A percentile compares a stretch with the other conserved stretches of the same genome.
phyloP scores from a whole-genome alignment of 2,113 vertebrate genomes.

The Podarcis muralis region DNA sequence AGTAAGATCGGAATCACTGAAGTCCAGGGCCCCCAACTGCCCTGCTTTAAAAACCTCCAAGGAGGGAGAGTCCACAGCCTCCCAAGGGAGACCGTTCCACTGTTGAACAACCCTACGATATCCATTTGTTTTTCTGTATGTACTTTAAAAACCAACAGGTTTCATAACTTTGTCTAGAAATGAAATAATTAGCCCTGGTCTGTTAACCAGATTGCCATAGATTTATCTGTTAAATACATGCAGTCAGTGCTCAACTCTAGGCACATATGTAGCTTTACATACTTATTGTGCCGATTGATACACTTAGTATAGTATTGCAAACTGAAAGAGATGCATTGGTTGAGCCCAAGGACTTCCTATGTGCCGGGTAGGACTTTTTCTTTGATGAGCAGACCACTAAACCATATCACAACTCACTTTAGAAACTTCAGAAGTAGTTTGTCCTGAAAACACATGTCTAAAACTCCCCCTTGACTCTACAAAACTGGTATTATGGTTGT shows the following conservation, averaged over 20 bases:
- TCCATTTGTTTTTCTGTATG: neutral
- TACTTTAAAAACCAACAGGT: neutral
- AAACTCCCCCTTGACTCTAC: neutral
- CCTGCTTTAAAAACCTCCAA: no score
- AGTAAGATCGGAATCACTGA: no score
- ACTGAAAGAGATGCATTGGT: no score
- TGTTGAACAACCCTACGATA: no score
- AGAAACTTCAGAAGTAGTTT: neutral
- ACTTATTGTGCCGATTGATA: neutral
- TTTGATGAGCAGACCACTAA: neutral
- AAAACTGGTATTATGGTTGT: neutral
- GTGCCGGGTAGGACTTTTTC: neutral
- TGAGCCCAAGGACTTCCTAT: neutral
- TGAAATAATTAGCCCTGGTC: slow-evolving; percentile 18
- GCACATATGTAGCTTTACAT: neutral
- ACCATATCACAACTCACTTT: neutral
- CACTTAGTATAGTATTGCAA: neutral
- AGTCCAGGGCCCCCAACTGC: no score
- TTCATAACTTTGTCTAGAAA: slow-evolving; percentile 28
- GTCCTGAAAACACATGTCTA: neutral
- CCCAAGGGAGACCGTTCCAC: no score
- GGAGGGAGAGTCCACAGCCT: no score
- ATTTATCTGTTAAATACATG: slow-evolving; percentile 5
- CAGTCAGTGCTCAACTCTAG: neutral
- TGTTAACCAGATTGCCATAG: slow-evolving; percentile 14